Conservation (phyloP, 2,113 vertebrate species). For the Mellivora capensis region DNA sequence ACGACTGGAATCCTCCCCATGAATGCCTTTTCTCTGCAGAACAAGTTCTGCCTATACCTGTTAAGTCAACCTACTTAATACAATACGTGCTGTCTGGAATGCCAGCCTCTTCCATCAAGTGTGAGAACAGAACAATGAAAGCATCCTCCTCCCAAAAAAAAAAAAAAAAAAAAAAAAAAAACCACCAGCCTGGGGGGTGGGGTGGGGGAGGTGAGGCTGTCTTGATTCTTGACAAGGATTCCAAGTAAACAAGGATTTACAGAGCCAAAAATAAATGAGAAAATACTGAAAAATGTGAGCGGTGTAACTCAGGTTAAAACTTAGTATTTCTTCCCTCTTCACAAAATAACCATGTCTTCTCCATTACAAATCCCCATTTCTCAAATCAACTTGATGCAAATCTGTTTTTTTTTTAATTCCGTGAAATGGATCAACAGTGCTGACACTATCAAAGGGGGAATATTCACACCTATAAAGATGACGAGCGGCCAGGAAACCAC, state of each 20-base stretch:
- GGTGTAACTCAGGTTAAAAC: background rate
- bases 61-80: background rate
- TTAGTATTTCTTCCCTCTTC: background rate
- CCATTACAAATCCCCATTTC: background rate
- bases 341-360: background rate
- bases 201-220: background rate
- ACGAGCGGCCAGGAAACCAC: background rate
- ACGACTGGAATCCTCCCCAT: background rate
- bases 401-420: background rate
- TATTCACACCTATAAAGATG: background rate
- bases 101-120: background rate
- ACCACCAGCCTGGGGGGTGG: too few relatives aligned
- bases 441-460: background rate
- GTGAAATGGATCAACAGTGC: background rate
- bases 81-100: slow-evolving; percentile 3
- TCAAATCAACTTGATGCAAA: background rate
- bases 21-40: background rate
- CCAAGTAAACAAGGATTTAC: background rate
- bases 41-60: background rate
- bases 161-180: too few relatives aligned
- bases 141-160: background rate
- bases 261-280: background rate
- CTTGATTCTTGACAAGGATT: background rate
- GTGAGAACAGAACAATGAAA: background rate
- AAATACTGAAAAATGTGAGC: background rate